Percentiles rank a stretch among this genome's conserved stretches.
Evolutionary conservation across 2,888 invertebrate genomes (phyloP).

Genomic region (Platerodrilus igneus): DNA sequence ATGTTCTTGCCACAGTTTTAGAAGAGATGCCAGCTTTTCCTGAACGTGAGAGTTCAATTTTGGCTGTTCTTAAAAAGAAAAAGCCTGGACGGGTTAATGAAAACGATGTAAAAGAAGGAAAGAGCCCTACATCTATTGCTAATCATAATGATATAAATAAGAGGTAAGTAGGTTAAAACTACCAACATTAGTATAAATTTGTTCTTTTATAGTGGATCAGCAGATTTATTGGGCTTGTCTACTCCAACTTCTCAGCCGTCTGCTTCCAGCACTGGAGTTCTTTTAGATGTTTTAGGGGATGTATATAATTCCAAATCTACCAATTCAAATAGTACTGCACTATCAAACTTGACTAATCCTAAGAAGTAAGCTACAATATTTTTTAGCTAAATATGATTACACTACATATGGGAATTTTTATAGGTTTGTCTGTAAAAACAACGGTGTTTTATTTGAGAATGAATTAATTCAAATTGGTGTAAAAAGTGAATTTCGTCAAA

Average conservation of each 20-base stretch:
- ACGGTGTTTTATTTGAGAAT: conserved; percentile 97
- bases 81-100: conserved; percentile 93
- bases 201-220: conserved; percentile 49
- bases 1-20: conserved; percentile 94
- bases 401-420: conserved; percentile 25
- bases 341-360: conserved; percentile 74
- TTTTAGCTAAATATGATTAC: background rate
- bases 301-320: conserved; percentile 66
- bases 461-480: conserved; percentile 97
- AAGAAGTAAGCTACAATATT: conserved; percentile 61
- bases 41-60: conserved; percentile 94
- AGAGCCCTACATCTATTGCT: conserved; percentile 63
- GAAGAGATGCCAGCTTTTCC: conserved; percentile 99
- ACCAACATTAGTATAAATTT: too few species aligned
- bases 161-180: too few species aligned
- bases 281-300: conserved; percentile 90
- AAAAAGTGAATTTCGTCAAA: conserved; percentile 94
- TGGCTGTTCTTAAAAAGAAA: conserved; percentile 97
- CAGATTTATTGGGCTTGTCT: conserved; percentile 83
- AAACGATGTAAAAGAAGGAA: conserved; percentile 76
- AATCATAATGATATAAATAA: conserved; percentile 52
- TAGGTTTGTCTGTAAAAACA: conserved; percentile 91
- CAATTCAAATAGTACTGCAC: conserved; percentile 40
- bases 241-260: conserved; percentile 71
- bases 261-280: conserved; percentile 65